phyloP scores from a whole-genome alignment of 2,113 vertebrate genomes.

The Hemiprocne comata region DNA sequence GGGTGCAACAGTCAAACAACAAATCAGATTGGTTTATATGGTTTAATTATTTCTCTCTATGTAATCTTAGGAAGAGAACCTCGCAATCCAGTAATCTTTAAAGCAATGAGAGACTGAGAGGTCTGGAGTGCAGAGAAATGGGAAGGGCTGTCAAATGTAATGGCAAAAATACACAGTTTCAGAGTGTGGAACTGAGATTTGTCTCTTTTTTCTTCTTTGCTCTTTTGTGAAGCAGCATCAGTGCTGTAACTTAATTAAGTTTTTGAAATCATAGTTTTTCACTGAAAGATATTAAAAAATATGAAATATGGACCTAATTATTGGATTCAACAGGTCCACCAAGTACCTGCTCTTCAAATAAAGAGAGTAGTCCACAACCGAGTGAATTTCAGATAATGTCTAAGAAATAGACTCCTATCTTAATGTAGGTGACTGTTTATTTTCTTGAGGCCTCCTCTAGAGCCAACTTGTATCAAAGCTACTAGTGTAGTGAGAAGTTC shows the following conservation, averaged over 20 bases:
- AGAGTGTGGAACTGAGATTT: rapidly evolving
- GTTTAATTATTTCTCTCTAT: background rate
- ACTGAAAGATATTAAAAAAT: background rate
- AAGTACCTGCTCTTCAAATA: background rate
- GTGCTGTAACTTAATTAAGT: background rate
- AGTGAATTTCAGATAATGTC: background rate
- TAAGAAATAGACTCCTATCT: background rate
- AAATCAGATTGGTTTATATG: background rate
- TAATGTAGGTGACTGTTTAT: background rate
- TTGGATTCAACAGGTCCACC: background rate
- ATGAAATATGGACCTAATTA: background rate
- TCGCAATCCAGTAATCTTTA: too few species aligned
- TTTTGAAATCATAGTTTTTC: background rate
- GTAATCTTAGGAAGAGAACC: background rate
- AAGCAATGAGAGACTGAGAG: background rate
- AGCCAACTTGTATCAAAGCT: background rate
- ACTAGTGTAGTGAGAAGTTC: background rate
- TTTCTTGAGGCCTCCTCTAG: background rate
- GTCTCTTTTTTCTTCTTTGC: background rate
- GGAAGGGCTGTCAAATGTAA: rapidly evolving
- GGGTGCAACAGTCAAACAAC: background rate
- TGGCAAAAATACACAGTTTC: background rate
- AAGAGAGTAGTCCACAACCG: rapidly evolving
- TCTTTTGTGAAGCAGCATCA: background rate
- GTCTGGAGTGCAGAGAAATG: background rate